phyloP scores from a whole-genome alignment of 2,797 vertebrate species.

The Aphelocoma californica region DNA sequence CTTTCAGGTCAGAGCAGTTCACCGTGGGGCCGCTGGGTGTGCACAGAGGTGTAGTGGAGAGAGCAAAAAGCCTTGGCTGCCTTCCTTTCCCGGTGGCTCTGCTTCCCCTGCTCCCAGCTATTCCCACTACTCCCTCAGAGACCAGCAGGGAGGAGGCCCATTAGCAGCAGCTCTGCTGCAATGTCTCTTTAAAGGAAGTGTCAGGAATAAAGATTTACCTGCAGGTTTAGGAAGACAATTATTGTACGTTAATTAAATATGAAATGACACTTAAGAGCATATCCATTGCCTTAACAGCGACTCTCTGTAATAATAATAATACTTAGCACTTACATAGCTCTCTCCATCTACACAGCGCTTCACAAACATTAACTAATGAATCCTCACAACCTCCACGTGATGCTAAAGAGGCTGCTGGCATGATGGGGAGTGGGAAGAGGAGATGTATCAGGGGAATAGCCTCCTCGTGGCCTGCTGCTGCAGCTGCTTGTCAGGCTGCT shows the following conservation, averaged over 20 bases:
- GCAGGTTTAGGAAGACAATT: constrained; percentile 66
- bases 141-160: background rate
- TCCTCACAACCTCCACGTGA: background rate
- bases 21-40: accelerated
- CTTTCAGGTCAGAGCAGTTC: background rate
- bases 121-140: background rate
- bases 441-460: constrained; percentile 7
- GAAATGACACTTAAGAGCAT: constrained; percentile 74
- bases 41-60: background rate
- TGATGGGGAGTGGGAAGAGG: background rate
- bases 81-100: background rate
- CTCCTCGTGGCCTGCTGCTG: background rate
- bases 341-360: constrained; percentile 40
- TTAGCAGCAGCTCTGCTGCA: background rate
- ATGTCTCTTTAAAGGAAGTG: constrained; percentile 55
- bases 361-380: constrained; percentile 72
- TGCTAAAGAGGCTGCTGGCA: constrained; percentile 22
- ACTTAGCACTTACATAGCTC: constrained; percentile 63
- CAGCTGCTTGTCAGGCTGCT: background rate
- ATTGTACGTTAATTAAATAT: constrained; percentile 69
- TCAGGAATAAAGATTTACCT: constrained; percentile 64
- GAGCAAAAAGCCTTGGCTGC: background rate
- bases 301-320: constrained; percentile 69
- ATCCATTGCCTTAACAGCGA: constrained; percentile 69
- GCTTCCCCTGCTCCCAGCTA: background rate